These are phyloP conservation scores for Lycocerus yunnanus DNA, from an alignment of 2,888 invertebrate genomes.

Conservation along the genomic window DNA sequence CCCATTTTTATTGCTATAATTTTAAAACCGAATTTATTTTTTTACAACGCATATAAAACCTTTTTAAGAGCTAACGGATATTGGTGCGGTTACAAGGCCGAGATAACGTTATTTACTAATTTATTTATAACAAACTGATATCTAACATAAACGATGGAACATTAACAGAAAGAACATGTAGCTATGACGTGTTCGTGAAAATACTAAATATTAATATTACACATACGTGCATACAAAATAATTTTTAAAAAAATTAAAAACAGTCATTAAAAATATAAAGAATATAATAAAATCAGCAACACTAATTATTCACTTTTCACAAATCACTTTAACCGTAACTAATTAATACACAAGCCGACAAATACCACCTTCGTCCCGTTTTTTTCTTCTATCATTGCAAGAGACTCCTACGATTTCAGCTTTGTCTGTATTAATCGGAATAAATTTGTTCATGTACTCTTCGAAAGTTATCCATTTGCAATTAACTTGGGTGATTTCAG, in stretches of 20 bases:
- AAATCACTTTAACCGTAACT: background rate
- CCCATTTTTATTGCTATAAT: background rate
- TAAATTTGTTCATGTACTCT: conserved; percentile 22
- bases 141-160: background rate
- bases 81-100: background rate
- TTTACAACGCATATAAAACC: background rate
- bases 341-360: conserved; percentile 17
- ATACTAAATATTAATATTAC: background rate
- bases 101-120: background rate
- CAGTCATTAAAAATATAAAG: background rate
- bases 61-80: background rate
- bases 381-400: conserved; percentile 12
- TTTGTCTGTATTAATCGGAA: conserved; percentile 3
- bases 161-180: background rate
- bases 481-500: conserved; percentile 12
- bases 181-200: background rate
- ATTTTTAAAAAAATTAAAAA: background rate
- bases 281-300: background rate
- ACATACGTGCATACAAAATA: background rate
- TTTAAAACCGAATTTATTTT: background rate
- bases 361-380: conserved; percentile 16
- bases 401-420: conserved; percentile 21
- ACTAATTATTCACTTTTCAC: background rate
- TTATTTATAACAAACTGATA: background rate
- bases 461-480: conserved; percentile 26